These are phyloP conservation scores for Hirundichthys speculiger DNA, from an alignment of 2,113 vertebrate species.

Conservation along the genomic window DNA sequence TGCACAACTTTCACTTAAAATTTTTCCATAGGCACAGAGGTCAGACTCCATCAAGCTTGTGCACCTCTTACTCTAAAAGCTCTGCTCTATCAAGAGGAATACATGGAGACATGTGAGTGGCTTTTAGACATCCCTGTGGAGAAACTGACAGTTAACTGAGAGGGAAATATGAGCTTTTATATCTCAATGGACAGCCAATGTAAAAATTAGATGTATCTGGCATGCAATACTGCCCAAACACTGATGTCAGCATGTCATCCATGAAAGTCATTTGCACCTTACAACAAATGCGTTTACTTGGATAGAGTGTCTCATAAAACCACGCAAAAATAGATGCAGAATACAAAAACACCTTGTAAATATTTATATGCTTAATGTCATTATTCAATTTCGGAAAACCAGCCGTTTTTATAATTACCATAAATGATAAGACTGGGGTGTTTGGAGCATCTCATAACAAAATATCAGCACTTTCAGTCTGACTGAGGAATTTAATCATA, in stretches of 20 bases:
- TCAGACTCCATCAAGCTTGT: constrained; percentile 51
- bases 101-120: constrained; percentile 64
- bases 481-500: background rate
- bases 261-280: background rate
- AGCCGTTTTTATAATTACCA: background rate
- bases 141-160: constrained; percentile 58
- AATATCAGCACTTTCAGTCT: background rate
- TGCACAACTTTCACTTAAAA: constrained; percentile 45
- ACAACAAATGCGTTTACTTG: background rate
- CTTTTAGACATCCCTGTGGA: constrained; percentile 72
- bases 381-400: background rate
- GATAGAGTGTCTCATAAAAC: background rate
- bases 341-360: no score
- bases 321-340: no score
- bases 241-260: constrained; percentile 5
- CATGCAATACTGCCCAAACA: constrained; percentile 2
- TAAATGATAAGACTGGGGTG: background rate
- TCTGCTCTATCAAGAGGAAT: constrained; percentile 51
- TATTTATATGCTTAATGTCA: background rate
- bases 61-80: constrained; percentile 75
- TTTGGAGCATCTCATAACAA: background rate
- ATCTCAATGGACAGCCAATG: constrained; percentile 27
- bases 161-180: constrained; percentile 47
- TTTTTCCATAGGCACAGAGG: constrained; percentile 62
- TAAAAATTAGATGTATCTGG: constrained; percentile 25